Percentiles rank a stretch among this genome's conserved stretches.
Conservation (phyloP, 1,140 invertebrate species). For the Uloborus diversus region DNA sequence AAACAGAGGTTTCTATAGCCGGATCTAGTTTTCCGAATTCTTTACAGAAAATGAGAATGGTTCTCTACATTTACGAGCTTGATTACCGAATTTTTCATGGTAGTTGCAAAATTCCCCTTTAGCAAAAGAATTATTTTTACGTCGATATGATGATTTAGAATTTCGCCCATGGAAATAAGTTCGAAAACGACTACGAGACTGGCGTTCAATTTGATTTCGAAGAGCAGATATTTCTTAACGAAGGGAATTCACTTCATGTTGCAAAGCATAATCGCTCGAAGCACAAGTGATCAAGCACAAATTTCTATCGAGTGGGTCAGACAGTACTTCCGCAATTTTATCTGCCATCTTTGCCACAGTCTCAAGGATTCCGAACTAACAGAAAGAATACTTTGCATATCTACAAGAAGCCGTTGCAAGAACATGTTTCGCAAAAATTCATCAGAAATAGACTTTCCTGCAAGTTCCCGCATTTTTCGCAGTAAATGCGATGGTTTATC, state of each 20-base stretch:
- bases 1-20: neutral
- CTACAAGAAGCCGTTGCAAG: slow-evolving; percentile 1
- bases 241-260: neutral
- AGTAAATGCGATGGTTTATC: slow-evolving; percentile 7
- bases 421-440: neutral
- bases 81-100: slow-evolving; percentile 35
- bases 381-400: slow-evolving; percentile 18
- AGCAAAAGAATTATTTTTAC: no score
- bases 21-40: neutral
- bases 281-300: neutral
- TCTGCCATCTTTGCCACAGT: slow-evolving; percentile 4
- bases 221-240: neutral
- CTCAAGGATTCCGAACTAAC: slow-evolving; percentile 12
- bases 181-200: neutral
- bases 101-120: slow-evolving; percentile 7
- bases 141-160: neutral
- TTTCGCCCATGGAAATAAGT: neutral
- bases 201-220: neutral
- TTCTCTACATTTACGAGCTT: slow-evolving; percentile 31
- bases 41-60: slow-evolving; percentile 6
- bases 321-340: slow-evolving; percentile 11
- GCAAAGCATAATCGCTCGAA: neutral
- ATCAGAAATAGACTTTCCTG: neutral
- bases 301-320: neutral
- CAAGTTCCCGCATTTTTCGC: slow-evolving; percentile 12